Evolutionary conservation across 2,888 invertebrate genomes (phyloP).

Genomic region (Rambutsinella grinnellia): DNA sequence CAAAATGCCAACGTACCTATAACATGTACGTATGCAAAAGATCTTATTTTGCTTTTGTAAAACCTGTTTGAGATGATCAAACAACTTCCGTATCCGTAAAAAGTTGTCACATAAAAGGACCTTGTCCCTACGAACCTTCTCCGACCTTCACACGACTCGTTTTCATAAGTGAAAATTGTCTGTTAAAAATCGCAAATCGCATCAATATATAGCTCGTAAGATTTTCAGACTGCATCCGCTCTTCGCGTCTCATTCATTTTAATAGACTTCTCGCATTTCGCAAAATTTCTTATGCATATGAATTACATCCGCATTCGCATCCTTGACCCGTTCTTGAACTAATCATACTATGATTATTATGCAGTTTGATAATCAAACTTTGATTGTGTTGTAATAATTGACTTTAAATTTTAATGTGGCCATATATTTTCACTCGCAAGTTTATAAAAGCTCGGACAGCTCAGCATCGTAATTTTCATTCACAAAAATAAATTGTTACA

Average conservation of each 20-base stretch:
- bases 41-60: constrained; percentile 9
- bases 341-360: background rate
- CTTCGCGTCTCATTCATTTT: too few species aligned
- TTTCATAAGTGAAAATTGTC: background rate
- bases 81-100: constrained; percentile 25
- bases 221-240: too few species aligned
- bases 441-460: background rate
- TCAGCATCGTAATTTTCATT: background rate
- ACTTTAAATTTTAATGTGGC: background rate
- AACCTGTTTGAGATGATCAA: constrained; percentile 20
- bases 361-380: constrained; percentile 2
- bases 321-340: constrained; percentile 31
- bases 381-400: background rate
- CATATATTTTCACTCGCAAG: background rate
- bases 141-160: background rate
- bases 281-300: constrained; percentile 5
- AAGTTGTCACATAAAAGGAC: constrained; percentile 16
- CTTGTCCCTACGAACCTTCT: background rate
- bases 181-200: too few species aligned
- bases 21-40: background rate
- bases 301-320: constrained; percentile 22
- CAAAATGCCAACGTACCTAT: background rate
- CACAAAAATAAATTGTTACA: background rate
- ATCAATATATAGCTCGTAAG: background rate
- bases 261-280: too few species aligned